Evolutionary conservation across 2,888 invertebrate genomes (phyloP), one percentile per base, ranked within the genome.

Genomic region (Leucoma salicis): DNA sequence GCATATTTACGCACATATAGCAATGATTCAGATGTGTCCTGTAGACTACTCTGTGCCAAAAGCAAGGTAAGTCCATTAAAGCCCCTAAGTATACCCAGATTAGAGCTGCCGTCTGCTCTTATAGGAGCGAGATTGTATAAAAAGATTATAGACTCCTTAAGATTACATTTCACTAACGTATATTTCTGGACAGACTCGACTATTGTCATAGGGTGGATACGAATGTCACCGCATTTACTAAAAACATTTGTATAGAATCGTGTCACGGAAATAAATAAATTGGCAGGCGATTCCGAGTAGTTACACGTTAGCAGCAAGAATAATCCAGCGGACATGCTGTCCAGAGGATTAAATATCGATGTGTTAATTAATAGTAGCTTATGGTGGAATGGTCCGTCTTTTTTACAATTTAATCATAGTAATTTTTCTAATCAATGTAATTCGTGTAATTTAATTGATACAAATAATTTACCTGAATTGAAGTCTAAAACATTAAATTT

Each of bases 81-180:
- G 31, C 31, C 46, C 5, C 25, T 46, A 3, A 51, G 38, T 2
- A 44, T 64, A 13, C 60, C 61, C 1, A 38, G 56, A 14, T 40
- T 64, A 4, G 63, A 66, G 27, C 38, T 66, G 6, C n/a, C n/a
- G n/a, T n/a, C n/a, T 59, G 58, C 33, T 53, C 39, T 60, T 14
- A 12, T 57, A 39, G 48, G 51, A 13, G 43, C 62, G 5, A 39
- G 41, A 16, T 40, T 61, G 35, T 49, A 49, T 14, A 7, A 31
- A 5, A 53, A 44, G 32, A 39, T 55, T 16, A 33, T 18, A 1
- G 13, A 46, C 14, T 47, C 53, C 3, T 27, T 50, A 10, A 14
- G 46, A 1, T 34, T 42, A 4, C 36, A 5, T 5, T 25, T 25
- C n/a, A 25, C 25, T 8, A n/a, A 25, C 12, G 3, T 13, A 2